Conservation (phyloP, 2,113 vertebrate genomes). For the Noctilio leporinus region DNA sequence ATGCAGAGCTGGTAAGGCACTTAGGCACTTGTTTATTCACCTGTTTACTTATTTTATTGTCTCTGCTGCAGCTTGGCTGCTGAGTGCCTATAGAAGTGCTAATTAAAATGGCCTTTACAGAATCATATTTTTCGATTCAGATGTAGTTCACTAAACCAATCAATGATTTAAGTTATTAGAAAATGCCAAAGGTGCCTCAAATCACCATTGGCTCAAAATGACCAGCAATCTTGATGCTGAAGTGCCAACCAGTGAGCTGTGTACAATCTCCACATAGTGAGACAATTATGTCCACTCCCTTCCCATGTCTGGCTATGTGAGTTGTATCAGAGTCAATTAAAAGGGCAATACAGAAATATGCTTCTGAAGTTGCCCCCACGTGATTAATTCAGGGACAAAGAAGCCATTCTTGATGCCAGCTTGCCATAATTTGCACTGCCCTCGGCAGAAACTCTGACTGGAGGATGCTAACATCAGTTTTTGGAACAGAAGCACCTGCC, state of each 20-base stretch:
- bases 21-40: not conserved
- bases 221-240: conserved; percentile 50
- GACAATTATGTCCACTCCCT: conserved; percentile 36
- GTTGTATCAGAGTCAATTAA: conserved; percentile 45
- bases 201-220: conserved; percentile 60
- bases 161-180: conserved; percentile 62
- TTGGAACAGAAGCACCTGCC: not conserved
- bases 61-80: conserved; percentile 23
- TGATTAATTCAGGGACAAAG: conserved; percentile 23
- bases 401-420: conserved; percentile 2
- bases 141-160: conserved; percentile 67
- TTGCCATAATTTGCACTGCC: not conserved
- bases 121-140: conserved; percentile 75
- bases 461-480: not conserved
- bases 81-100: conserved; percentile 39
- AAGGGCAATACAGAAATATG: not conserved
- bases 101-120: conserved; percentile 73
- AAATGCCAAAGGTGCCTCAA: conserved; percentile 68
- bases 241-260: conserved; percentile 45
- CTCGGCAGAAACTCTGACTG: not conserved
- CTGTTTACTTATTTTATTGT: conserved; percentile 48
- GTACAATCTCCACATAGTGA: conserved; percentile 41
- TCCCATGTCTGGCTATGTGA: not conserved
- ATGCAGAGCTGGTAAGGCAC: not conserved
- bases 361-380: conserved; percentile 24